Evolutionary conservation across 53 echinoderm and acorn worm species (phyloP).

Genomic region (Luidia sarsii): DNA sequence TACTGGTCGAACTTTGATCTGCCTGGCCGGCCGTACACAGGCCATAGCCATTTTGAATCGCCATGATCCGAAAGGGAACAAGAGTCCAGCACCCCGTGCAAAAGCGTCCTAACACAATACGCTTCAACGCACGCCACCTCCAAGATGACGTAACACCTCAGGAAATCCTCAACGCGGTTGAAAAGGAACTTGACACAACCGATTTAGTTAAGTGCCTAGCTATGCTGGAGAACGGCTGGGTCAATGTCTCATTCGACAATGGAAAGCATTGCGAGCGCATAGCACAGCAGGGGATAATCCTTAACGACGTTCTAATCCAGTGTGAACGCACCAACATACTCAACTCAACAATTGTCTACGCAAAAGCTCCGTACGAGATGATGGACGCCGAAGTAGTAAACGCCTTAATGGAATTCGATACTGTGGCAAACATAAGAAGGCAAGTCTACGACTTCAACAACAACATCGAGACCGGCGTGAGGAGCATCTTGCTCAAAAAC

Average conservation of each 20-base stretch:
- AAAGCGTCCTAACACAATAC: no score
- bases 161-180: neutral
- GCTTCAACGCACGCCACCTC: no score
- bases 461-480: no score
- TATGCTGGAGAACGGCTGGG: neutral
- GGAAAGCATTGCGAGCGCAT: neutral
- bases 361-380: constrained; percentile 6
- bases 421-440: neutral
- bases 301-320: neutral
- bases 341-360: neutral
- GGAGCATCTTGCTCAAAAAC: neutral
- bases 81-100: no score
- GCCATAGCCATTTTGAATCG: no score
- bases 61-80: no score
- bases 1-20: no score
- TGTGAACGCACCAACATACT: neutral
- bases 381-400: neutral
- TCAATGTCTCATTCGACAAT: neutral
- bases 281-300: neutral
- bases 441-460: no score
- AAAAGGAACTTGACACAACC: neutral
- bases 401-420: neutral
- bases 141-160: neutral
- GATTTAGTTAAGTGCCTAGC: neutral
- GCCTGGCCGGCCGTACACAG: no score